These are phyloP conservation scores for Drosophila navojoa DNA, from an alignment of 1,140 invertebrate genomes.

Conservation along the genomic window DNA sequence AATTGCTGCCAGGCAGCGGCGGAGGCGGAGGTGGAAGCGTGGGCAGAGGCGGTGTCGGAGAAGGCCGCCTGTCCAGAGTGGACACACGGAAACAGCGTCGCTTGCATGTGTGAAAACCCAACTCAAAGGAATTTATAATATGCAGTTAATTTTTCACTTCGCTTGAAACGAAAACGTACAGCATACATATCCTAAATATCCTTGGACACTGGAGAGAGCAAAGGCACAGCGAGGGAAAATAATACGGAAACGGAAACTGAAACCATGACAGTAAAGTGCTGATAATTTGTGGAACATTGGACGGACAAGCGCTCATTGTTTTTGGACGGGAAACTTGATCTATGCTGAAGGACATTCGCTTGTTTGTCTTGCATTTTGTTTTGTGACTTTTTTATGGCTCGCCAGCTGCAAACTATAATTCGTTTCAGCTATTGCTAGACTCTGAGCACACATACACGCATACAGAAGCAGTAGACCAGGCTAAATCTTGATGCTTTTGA, in stretches of 20 bases:
- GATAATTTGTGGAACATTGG: slow-evolving; percentile 65
- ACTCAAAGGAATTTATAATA: slow-evolving; percentile 81
- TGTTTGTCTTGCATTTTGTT: slow-evolving; percentile 25
- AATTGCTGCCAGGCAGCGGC: slow-evolving; percentile 36
- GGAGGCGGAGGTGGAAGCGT: not conserved
- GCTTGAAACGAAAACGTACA: slow-evolving; percentile 41
- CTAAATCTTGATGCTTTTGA: slow-evolving; percentile 3
- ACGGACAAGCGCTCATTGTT: slow-evolving; percentile 27
- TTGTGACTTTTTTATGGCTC: slow-evolving; percentile 50
- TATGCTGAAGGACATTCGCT: slow-evolving; percentile 35
- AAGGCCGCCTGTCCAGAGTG: not conserved
- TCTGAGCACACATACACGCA: slow-evolving; percentile 4
- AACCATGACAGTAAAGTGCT: slow-evolving; percentile 57
- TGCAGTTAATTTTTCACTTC: slow-evolving; percentile 76
- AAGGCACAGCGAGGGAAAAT: not conserved
- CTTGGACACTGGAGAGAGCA: not conserved
- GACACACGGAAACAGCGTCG: slow-evolving; percentile 3
- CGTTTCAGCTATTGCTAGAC: slow-evolving; percentile 22
- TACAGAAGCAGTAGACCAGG: not conserved
- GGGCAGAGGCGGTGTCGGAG: not conserved
- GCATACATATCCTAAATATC: slow-evolving; percentile 43
- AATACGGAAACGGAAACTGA: slow-evolving; percentile 35
- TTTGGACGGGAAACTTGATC: slow-evolving; percentile 41
- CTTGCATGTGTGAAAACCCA: slow-evolving; percentile 49
- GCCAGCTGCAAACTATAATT: slow-evolving; percentile 47